Conservation (phyloP, 2,888 invertebrate genomes). For the Eilema depressum region DNA sequence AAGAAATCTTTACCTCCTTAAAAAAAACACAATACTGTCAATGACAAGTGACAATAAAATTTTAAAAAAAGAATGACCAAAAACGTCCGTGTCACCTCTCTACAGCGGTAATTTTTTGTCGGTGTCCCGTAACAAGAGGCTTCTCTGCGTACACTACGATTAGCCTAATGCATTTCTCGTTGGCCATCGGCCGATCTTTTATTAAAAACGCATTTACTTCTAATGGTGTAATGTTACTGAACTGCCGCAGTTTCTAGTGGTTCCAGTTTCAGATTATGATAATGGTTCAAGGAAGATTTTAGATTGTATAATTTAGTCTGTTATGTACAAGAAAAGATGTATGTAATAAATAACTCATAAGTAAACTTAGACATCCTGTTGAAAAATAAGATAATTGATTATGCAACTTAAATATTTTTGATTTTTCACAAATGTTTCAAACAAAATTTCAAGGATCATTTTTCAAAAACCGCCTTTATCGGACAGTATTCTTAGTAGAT, state of each 20-base stretch:
- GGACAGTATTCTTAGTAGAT: neutral
- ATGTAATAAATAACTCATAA: neutral
- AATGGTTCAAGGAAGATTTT: neutral
- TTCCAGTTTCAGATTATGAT: slow-evolving; percentile 15
- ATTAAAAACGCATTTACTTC: slow-evolving; percentile 77
- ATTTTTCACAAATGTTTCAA: too few species aligned
- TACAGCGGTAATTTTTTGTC: slow-evolving; percentile 32
- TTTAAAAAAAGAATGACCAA: slow-evolving; percentile 7
- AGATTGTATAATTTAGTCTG: neutral
- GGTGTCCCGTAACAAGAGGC: slow-evolving; percentile 68
- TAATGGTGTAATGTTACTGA: slow-evolving; percentile 63
- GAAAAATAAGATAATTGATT: too few species aligned
- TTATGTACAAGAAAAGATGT: neutral
- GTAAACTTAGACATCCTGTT: neutral
- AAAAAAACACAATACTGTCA: neutral
- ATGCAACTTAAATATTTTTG: too few species aligned
- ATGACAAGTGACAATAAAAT: neutral
- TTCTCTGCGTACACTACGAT: slow-evolving; percentile 61
- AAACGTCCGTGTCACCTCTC: slow-evolving; percentile 10
- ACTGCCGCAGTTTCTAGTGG: slow-evolving; percentile 30
- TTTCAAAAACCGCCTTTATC: neutral
- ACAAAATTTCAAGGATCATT: neutral
- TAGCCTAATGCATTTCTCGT: slow-evolving; percentile 77
- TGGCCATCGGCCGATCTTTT: slow-evolving; percentile 59
- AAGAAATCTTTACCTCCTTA: neutral